phyloP scores from a whole-genome alignment of 2,797 vertebrate species.

The Margarornis squamiger region DNA sequence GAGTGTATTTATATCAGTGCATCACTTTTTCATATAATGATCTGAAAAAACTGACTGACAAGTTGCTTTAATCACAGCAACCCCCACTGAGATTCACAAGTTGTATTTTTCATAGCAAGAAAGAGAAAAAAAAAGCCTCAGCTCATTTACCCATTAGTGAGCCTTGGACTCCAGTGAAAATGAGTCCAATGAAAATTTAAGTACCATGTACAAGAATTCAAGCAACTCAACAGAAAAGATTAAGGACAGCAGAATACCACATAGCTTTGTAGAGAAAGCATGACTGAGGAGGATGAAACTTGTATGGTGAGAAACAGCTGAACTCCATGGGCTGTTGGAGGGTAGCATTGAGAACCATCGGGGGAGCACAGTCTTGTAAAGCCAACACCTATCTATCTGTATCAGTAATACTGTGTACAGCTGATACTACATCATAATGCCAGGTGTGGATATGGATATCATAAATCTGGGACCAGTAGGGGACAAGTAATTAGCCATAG shows the following conservation, averaged over 20 bases:
- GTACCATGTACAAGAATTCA: neutral
- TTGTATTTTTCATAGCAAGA: neutral
- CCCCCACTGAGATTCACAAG: neutral
- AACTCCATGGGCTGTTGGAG: neutral
- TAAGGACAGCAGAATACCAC: neutral
- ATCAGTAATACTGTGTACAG: neutral
- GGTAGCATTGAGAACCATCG: neutral
- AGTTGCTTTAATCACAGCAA: neutral
- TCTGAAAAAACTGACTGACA: neutral
- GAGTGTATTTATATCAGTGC: neutral
- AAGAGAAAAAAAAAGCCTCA: neutral
- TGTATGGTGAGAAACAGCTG: neutral
- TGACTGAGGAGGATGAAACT: neutral
- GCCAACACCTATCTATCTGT: neutral
- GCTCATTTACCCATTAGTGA: neutral
- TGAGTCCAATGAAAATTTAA: neutral
- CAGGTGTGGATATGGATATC: neutral
- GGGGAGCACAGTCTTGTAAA: neutral
- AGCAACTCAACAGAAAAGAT: neutral
- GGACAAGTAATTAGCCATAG: neutral
- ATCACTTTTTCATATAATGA: neutral
- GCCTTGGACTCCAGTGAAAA: neutral
- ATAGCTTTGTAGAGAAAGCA: neutral
- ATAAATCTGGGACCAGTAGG: neutral
- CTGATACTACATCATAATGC: neutral